Conservation (phyloP, 2,888 invertebrate species). For the Diaperis boleti region DNA sequence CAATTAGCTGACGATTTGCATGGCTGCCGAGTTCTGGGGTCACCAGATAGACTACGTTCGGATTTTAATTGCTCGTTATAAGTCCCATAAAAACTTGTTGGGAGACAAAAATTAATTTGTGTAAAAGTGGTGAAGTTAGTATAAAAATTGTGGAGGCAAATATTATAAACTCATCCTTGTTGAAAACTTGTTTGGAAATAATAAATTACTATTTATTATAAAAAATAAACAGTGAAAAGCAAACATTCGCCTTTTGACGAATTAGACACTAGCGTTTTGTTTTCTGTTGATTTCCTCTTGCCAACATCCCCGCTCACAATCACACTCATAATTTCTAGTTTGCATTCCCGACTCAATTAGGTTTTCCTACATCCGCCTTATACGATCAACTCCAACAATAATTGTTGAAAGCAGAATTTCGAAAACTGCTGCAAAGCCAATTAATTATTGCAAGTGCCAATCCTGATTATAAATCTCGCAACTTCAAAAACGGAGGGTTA, state of each 20-base stretch:
- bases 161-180: too few species aligned
- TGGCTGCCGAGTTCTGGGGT: neutral
- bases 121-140: too few species aligned
- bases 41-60: neutral
- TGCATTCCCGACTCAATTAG: neutral
- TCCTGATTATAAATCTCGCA: slow-evolving; percentile 34
- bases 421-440: slow-evolving; percentile 20
- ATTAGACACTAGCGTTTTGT: too few species aligned
- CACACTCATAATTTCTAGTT: neutral
- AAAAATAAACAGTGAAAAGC: too few species aligned
- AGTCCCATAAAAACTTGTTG: too few species aligned
- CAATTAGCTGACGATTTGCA: slow-evolving; percentile 21
- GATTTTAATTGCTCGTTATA: neutral
- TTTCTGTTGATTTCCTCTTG: too few species aligned
- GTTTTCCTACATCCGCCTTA: neutral
- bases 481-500: slow-evolving; percentile 30
- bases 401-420: slow-evolving; percentile 10
- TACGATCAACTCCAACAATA: slow-evolving; percentile 11
- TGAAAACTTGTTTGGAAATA: too few species aligned
- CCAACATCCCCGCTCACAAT: too few species aligned
- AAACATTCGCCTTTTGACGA: too few species aligned
- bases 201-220: too few species aligned
- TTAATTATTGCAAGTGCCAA: slow-evolving; percentile 39
- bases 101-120: too few species aligned
- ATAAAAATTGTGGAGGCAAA: too few species aligned